Evolutionary conservation across 2,113 vertebrate species (phyloP).

Genomic region (Hemibagrus wyckioides): DNA sequence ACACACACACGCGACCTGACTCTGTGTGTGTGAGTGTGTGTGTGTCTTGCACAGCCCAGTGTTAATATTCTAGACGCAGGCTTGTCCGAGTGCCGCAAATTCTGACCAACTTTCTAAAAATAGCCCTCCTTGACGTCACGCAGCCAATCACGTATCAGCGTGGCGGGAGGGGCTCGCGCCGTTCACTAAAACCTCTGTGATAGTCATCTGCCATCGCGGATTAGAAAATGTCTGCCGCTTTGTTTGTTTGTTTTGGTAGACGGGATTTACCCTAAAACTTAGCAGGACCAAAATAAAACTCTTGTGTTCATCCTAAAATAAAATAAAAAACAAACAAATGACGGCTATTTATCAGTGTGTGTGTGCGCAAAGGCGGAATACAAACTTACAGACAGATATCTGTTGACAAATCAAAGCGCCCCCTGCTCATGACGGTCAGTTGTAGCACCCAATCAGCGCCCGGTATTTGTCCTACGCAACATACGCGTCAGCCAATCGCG

Average conservation of each 20-base stretch:
- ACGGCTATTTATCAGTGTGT: constrained; percentile 50
- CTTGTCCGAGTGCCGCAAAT: constrained; percentile 62
- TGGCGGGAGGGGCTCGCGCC: constrained; percentile 48
- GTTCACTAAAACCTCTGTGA: constrained; percentile 41
- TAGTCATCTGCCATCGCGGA: constrained; percentile 27
- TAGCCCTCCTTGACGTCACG: constrained; percentile 67
- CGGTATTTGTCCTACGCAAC: constrained; percentile 2
- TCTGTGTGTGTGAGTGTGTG: constrained; percentile 10
- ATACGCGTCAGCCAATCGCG: constrained; percentile 58
- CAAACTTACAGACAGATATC: constrained; percentile 39
- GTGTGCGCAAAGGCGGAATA: constrained; percentile 58
- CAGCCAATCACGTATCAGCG: constrained; percentile 68
- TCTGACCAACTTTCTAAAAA: constrained; percentile 75
- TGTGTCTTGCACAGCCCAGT: constrained; percentile 17
- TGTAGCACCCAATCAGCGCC: constrained; percentile 57
- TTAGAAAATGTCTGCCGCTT: background rate
- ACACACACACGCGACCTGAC: background rate
- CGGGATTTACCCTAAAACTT: background rate
- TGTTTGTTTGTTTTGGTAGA: background rate
- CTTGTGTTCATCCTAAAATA: constrained; percentile 34
- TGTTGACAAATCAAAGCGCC: constrained; percentile 60
- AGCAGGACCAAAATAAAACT: background rate
- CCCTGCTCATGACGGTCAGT: constrained; percentile 40
- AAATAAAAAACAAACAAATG: constrained; percentile 23
- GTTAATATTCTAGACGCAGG: constrained; percentile 57